Evolutionary conservation across 2,113 vertebrate genomes (phyloP).

Genomic region (Nematolebias whitei): DNA sequence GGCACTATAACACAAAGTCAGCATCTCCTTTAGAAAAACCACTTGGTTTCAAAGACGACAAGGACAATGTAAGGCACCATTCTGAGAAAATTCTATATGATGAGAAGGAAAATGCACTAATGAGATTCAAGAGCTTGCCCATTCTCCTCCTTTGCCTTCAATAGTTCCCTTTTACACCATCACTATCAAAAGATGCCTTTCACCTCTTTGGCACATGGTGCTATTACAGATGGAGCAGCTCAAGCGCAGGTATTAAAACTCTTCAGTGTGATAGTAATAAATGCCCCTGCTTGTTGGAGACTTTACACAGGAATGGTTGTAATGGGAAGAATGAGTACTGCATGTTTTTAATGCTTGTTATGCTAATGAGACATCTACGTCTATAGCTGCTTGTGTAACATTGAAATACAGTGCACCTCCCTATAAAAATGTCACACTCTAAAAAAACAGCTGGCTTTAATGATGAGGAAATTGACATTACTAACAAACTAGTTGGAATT

Average conservation of each 20-base stretch:
- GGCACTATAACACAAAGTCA: constrained; percentile 62
- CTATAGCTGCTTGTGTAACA: neutral
- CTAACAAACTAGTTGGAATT: too few relatives aligned
- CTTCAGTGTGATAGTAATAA: constrained; percentile 45
- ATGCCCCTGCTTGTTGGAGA: constrained; percentile 16
- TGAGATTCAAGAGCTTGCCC: constrained; percentile 39
- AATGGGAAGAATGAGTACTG: constrained; percentile 36
- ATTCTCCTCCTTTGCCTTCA: neutral
- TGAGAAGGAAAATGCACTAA: constrained; percentile 53
- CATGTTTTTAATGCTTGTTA: constrained; percentile 32
- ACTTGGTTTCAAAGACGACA: constrained; percentile 40
- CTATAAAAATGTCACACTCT: constrained; percentile 7
- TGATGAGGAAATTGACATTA: too few relatives aligned
- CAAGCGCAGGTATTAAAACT: constrained; percentile 36
- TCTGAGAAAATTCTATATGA: constrained; percentile 34
- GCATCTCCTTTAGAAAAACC: constrained; percentile 37
- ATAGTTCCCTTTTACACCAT: constrained; percentile 18
- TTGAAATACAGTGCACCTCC: constrained; percentile 29
- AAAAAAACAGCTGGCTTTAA: neutral
- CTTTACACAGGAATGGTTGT: constrained; percentile 38
- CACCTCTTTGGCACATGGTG: neutral
- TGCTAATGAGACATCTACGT: constrained; percentile 52
- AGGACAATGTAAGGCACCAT: constrained; percentile 43
- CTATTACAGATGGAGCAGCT: constrained; percentile 7
- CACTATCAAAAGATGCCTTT: constrained; percentile 6